Evolutionary conservation across 1,140 invertebrate genomes (phyloP).

Genomic region (Marisa cornuarietis): DNA sequence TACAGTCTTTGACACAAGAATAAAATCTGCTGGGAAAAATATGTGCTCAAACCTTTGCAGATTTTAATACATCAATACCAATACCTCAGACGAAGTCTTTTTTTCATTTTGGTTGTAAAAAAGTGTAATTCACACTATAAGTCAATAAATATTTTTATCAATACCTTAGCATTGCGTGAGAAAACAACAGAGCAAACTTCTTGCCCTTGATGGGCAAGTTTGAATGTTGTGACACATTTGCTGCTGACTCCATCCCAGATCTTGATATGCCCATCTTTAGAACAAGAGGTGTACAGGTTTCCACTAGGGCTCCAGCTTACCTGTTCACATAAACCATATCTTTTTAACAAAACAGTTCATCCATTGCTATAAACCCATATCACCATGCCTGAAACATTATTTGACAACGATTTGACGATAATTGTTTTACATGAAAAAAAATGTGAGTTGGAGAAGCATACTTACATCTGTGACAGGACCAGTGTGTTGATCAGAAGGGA

Average conservation of each 20-base stretch:
- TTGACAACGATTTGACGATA: too few species aligned
- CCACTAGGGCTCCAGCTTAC: slow-evolving; percentile 80
- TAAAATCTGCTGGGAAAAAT: neutral
- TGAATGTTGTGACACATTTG: slow-evolving; percentile 92
- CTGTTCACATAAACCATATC: slow-evolving; percentile 62
- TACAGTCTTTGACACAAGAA: too few species aligned
- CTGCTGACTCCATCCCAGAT: slow-evolving; percentile 95
- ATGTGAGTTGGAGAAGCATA: slow-evolving; percentile 12
- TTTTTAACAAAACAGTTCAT: too few species aligned
- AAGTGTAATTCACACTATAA: neutral
- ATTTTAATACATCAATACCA: neutral
- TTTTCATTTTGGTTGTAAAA: neutral
- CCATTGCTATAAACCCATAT: too few species aligned
- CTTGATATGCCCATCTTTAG: slow-evolving; percentile 94
- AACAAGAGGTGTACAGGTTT: slow-evolving; percentile 88
- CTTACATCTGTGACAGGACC: slow-evolving; percentile 83
- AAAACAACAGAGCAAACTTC: slow-evolving; percentile 95
- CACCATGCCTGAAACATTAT: too few species aligned
- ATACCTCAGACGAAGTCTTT: too few species aligned
- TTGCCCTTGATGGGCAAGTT: slow-evolving; percentile 90
- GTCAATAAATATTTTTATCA: slow-evolving; percentile 1
- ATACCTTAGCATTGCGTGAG: slow-evolving; percentile 95
- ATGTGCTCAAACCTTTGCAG: neutral
- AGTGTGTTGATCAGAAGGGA: slow-evolving; percentile 91
- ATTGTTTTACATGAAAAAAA: too few species aligned